A percentile compares a stretch with the other conserved stretches of the same genome.
These are phyloP conservation scores for Cheirogaleus major DNA, from an alignment of 2,797 vertebrate species.

Conservation along the genomic window DNA sequence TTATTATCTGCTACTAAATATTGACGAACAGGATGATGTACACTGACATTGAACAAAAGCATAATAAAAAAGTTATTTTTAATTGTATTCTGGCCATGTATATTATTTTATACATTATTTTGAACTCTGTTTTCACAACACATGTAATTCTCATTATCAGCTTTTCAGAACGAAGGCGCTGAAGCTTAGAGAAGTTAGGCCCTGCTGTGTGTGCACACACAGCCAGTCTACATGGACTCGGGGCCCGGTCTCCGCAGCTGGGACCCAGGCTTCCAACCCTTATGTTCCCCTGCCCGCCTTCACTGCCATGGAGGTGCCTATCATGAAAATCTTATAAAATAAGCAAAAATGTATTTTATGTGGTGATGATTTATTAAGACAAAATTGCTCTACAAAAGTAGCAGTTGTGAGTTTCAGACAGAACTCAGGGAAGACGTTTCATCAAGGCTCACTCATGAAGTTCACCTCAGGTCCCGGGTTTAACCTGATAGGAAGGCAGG, in stretches of 20 bases:
- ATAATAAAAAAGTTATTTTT: not conserved
- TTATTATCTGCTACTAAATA: not conserved
- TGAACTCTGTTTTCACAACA: not conserved
- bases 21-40: not conserved
- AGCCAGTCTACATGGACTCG: no score
- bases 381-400: not conserved
- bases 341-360: not conserved
- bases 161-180: not conserved
- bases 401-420: not conserved
- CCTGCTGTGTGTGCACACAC: rapidly evolving
- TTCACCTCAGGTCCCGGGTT: no score
- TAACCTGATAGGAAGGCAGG: not conserved
- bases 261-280: rapidly evolving
- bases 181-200: not conserved
- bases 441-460: not conserved
- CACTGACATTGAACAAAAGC: not conserved
- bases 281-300: no score
- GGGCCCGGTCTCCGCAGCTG: rapidly evolving
- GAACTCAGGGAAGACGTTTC: no score
- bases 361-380: not conserved
- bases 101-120: not conserved
- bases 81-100: not conserved
- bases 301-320: rapidly evolving
- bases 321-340: not conserved
- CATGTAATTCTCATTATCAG: not conserved